Evolutionary conservation across 2,888 invertebrate genomes (phyloP).

Genomic region (Leptothorax acervorum): DNA sequence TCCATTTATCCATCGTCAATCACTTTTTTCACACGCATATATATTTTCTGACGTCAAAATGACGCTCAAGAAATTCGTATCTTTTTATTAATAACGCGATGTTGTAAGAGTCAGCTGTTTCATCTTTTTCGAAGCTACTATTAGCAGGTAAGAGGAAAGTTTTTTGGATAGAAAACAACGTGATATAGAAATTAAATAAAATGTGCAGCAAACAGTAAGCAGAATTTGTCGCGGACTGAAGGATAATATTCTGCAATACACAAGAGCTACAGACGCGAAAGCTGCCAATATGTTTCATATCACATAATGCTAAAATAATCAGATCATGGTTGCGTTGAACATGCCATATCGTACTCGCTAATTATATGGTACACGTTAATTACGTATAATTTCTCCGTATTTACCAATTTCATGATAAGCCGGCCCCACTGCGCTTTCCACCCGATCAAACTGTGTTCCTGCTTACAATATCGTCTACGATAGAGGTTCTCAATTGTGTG

Average conservation of each 20-base stretch:
- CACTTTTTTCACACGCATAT: not conserved
- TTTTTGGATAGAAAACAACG: not conserved
- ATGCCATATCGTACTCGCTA: slow-evolving; percentile 45
- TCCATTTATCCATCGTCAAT: not conserved
- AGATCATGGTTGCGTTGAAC: slow-evolving; percentile 44
- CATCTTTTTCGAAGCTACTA: not conserved
- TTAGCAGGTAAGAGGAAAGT: not conserved
- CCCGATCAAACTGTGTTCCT: slow-evolving; percentile 34
- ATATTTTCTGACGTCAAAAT: not conserved
- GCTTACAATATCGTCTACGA: slow-evolving; percentile 25
- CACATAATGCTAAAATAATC: slow-evolving; percentile 51
- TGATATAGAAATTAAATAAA: not conserved
- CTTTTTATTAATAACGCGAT: not conserved
- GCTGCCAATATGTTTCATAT: slow-evolving; percentile 39
- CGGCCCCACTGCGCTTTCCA: slow-evolving; percentile 20
- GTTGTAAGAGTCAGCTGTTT: not conserved
- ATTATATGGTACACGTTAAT: slow-evolving; percentile 50
- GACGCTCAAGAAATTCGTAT: not conserved
- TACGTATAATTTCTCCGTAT: slow-evolving; percentile 54
- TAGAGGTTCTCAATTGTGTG: slow-evolving; percentile 29
- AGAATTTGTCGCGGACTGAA: not conserved
- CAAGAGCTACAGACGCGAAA: slow-evolving; percentile 14
- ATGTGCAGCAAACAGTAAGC: not conserved
- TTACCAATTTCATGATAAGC: slow-evolving; percentile 53
- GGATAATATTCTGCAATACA: not conserved